A percentile compares a stretch with the other conserved stretches of the same genome.
Evolutionary conservation across 2,797 vertebrate species (phyloP).

Genomic region (Bryconaethiops microstoma): DNA sequence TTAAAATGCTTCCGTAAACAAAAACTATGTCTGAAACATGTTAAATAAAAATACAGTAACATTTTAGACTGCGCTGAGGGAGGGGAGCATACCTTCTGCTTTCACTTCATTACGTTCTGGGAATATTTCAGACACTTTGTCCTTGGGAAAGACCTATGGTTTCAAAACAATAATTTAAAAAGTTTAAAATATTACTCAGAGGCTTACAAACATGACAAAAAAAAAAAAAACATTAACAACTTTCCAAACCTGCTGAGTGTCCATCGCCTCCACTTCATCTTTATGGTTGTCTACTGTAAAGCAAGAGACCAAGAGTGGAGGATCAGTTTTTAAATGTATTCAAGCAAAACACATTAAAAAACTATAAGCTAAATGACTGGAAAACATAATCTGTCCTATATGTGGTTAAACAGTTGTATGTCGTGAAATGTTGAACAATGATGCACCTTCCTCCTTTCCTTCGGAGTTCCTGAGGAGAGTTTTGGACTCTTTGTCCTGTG

Average conservation of each 20-base stretch:
- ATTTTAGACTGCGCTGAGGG: background rate
- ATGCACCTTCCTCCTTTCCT: conserved; percentile 75
- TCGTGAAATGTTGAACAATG: background rate
- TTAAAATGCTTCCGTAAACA: background rate
- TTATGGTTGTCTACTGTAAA: conserved; percentile 66
- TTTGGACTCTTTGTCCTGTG: conserved; percentile 82
- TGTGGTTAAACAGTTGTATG: too few relatives aligned
- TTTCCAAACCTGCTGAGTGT: conserved; percentile 51
- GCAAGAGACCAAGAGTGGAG: conserved; percentile 7
- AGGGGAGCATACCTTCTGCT: conserved; percentile 22
- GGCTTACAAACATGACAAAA: background rate
- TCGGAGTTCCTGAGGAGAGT: conserved; percentile 72
- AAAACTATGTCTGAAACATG: too few relatives aligned
- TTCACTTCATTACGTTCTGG: conserved; percentile 35
- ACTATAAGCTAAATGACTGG: too few relatives aligned
- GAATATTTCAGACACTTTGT: conserved; percentile 15
- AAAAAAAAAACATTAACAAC: background rate
- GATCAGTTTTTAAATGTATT: conserved; percentile 3
- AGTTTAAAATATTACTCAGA: background rate
- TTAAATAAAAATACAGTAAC: background rate
- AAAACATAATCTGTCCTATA: background rate
- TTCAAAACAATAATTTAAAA: conserved; percentile 3
- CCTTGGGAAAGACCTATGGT: conserved; percentile 24
- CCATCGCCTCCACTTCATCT: conserved; percentile 63
- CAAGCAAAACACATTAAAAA: too few relatives aligned